Evolutionary conservation across 1,140 invertebrate species (phyloP).

Genomic region (Matsumurasca onukii): DNA sequence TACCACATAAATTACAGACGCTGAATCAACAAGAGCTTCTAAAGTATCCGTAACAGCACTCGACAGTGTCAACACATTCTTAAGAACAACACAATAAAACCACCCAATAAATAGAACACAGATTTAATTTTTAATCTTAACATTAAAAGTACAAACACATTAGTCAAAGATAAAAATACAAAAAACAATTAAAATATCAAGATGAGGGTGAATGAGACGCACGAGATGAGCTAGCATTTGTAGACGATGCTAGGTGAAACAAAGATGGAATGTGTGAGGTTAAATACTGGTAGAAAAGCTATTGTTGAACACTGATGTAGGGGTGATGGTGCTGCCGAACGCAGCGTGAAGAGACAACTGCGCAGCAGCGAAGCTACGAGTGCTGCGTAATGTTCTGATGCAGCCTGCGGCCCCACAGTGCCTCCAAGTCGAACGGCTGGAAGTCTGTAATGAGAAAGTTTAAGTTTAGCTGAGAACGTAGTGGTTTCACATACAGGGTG

Average conservation of each 20-base stretch:
- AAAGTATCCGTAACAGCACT: too few species aligned
- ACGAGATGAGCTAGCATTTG: conserved; percentile 4
- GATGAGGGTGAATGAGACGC: not conserved
- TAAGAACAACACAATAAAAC: not conserved
- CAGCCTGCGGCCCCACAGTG: conserved; percentile 1
- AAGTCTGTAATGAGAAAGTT: not conserved
- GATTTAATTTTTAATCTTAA: conserved; percentile 4
- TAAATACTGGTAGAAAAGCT: conserved; percentile 22
- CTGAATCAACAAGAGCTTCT: too few species aligned
- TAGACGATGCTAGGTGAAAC: not conserved
- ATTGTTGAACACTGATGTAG: conserved; percentile 10
- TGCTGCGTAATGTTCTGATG: conserved; percentile 18
- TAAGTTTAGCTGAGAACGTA: too few species aligned
- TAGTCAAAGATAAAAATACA: conserved; percentile 24
- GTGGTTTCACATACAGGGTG: too few species aligned
- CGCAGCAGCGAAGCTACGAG: not conserved
- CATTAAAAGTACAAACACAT: conserved; percentile 22
- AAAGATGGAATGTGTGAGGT: conserved; percentile 15
- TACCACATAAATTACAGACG: too few species aligned
- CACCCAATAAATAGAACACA: conserved; percentile 7
- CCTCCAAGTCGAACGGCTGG: conserved; percentile 12
- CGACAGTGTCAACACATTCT: too few species aligned
- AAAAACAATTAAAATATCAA: conserved; percentile 4
- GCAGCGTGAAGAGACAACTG: not conserved
- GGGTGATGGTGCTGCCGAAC: not conserved